Base-by-base conservation (phyloP, 1,140 invertebrate genomes). In the Antheraea pernyi region DNA sequence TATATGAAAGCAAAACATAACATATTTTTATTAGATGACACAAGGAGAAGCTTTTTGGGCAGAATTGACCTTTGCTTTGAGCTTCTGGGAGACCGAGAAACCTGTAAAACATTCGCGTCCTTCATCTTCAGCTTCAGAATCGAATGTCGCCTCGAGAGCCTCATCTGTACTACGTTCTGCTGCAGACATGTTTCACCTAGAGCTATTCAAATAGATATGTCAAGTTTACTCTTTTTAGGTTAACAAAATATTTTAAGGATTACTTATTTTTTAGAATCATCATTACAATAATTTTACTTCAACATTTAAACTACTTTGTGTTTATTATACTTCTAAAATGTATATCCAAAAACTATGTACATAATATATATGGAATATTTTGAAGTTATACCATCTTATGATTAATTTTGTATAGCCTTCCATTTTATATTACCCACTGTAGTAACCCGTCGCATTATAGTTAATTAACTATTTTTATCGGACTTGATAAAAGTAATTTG, bases 21-120 rank as follows among this genome's bases (percentile, higher is more conserved):
- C 7, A 42, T 42, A 9, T 58, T 16, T 19, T 68, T 70, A 78
- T 5, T 79, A 96, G 95, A 93, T 96, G 74, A 93, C 94, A 2
- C 93, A 93, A 8, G 89, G 89, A 71, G 93, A 95, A 78, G 95
- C 95, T 5, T 84, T 96, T 19, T 89, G 93, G 74, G 93, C 93
- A 0, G 95, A 96, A 80, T 68, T 95, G 0, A 91, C 88, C 67
- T 96, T 96, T 76, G 93, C 94, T 0, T 71, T 96, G 39, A 94
- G 95, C 70, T 93, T 96, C 72, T 94, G 94, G 92, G 89, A 93
- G 42, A 92, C 92, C 13, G 94, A 94, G 30, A 96, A 96, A 77
- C 94, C 94, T 0, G 93, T 95, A 1, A 81, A 77, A 71, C 92
- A 78, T 80, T 92, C 88, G 13, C 76, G 83, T 4, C 83, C 87